Evolutionary conservation across 2,888 invertebrate species (phyloP), one percentile per base, ranked within the genome.

Genomic region (Phoenoteleia sp.): DNA sequence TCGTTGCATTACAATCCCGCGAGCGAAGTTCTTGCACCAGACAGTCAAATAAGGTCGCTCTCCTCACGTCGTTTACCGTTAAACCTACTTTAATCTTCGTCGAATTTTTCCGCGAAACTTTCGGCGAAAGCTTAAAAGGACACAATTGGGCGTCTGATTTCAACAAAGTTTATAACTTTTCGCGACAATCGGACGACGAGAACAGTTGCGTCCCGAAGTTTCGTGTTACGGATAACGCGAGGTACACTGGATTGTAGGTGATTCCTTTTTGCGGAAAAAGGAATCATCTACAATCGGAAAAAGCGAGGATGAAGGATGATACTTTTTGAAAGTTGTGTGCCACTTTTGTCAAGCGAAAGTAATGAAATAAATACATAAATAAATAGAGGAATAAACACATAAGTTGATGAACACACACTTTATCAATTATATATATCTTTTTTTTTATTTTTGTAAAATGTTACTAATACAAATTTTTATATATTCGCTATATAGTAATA

Each of bases 41-140:
- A 76, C 84, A 66, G 80, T 74, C 80, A 77, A 81, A 81, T 72
- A 77, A 62, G 72, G 67, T 67, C 81, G 77, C 71, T 52, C 54
- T 81, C 81, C 72, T 81, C 67, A 77, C 76, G 84, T 84, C 84
- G 81, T 81, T 84, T 81, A 84, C 77, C 77, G 81, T 84, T 84
- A 81, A 84, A 81, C 80, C 84, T 76, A 76, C 84, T 84, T 80
- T 84, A 84, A 80, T 84, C 84, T 67, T 69, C 66, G 66, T 71
- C 76, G 76, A 84, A 84, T 71, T 84, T 75, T 80, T 84, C 15
- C 66, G 33, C 58, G 23, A 80, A 84, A 80, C 72, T 80, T 84
- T 52, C 71, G 56, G 3, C 36, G 75, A 52, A 76, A 81, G 80
- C 84, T 84, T 84, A 84, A 71, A 72, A 71, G 71, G 80, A 75